Evolutionary conservation across 2,797 vertebrate species (phyloP).

Genomic region (Syndactyla subalaris): DNA sequence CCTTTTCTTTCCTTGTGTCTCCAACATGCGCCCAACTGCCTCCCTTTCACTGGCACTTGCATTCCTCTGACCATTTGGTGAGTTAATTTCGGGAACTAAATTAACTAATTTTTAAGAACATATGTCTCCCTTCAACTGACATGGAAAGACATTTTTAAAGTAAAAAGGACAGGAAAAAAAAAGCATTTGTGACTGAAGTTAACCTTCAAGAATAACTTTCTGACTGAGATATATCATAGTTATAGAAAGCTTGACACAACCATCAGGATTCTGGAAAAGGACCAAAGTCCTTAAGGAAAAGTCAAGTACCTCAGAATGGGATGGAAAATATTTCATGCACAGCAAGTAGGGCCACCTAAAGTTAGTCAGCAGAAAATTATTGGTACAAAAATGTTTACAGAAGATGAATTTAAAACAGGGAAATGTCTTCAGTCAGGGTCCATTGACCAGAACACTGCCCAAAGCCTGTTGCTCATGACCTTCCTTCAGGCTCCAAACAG

Average conservation of each 20-base stretch:
- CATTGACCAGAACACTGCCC: not conserved
- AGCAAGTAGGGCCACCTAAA: not conserved
- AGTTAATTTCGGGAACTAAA: not conserved
- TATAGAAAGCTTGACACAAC: not conserved
- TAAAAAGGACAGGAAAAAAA: not conserved
- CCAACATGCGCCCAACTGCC: not conserved
- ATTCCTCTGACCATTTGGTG: not conserved
- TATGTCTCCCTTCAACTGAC: fast-evolving
- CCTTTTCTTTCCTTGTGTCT: not conserved
- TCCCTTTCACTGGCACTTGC: not conserved
- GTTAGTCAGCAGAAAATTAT: not conserved
- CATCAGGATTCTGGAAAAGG: not conserved
- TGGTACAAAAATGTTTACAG: not conserved
- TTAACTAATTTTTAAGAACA: not conserved
- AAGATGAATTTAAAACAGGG: not conserved
- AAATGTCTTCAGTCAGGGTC: not conserved
- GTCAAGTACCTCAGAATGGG: not conserved
- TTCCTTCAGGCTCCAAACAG: not conserved
- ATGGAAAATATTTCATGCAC: not conserved
- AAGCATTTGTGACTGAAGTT: not conserved
- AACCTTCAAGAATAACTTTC: not conserved
- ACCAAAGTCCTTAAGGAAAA: not conserved
- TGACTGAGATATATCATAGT: not conserved
- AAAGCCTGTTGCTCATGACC: not conserved
- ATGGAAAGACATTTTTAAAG: not conserved